Base-by-base conservation (phyloP, 2,113 vertebrate species). In the Balaeniceps rex region DNA sequence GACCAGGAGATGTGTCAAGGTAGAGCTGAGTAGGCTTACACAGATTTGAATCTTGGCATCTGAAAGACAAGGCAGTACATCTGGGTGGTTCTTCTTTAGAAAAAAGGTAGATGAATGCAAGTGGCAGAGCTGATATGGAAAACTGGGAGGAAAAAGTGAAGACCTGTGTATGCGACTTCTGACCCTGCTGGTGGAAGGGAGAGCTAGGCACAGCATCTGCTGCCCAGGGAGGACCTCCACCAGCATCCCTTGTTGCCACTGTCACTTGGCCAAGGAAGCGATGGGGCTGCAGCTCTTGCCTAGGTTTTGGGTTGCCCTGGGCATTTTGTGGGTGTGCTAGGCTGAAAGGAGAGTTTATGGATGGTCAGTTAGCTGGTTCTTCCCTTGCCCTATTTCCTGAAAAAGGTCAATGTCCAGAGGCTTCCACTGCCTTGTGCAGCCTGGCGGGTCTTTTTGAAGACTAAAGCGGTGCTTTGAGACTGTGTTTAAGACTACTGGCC, bases 181-280 rank as follows among this genome's bases (percentile, higher is more conserved):
- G 57, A 5, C 19, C 11, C 23, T 84, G 42, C 16, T 34, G 44
- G 55, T 31, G 36, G 42, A 28, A 4, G 8, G 66, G 61, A 75
- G 18, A 60, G 28, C 54, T 83, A 70, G 76, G 19, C 44, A 47
- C 0, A 4, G 42, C 29, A 28, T 52, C 36, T 72, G 23, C 72
- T 75, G 66, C 10, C 19, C 36, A 26, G 28, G 24, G 16, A 60
- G 60, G 33, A 61, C 51, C 18, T 65, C 2, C n/a, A 40, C 19
- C 49, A 40, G 19, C 40, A 22, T 38, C 40, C 36, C 46, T 76
- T 8, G 1, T 61, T 55, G 31, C 33, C 18, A 29, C n/a, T 3
- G 0, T 71, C 29, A 10, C 38, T 49, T 33, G 34, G 29, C 68
- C 33, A 11, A 61, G 52, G 40, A 47, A 61, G 31, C 0, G 0